phyloP scores from a whole-genome alignment of 2,888 invertebrate species.

The Pachycephus smyrnensis region DNA sequence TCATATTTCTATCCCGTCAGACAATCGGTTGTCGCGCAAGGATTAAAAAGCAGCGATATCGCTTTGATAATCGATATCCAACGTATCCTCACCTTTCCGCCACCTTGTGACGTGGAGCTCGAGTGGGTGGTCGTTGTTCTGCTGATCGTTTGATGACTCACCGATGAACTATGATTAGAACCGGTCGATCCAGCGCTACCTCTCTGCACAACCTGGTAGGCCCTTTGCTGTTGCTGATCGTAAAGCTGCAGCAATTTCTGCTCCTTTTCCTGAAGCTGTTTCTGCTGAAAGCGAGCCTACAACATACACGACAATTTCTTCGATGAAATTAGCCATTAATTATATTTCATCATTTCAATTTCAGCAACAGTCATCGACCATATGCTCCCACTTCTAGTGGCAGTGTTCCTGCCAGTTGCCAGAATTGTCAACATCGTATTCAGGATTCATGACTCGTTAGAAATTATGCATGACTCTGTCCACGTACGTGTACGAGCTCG shows the following conservation, averaged over 20 bases:
- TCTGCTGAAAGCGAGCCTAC: conserved; percentile 87
- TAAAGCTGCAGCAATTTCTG: conserved; percentile 79
- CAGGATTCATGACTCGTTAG: neutral
- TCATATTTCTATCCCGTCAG: neutral
- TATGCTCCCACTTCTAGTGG: neutral
- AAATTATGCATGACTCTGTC: neutral
- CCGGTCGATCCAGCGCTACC: conserved; percentile 69
- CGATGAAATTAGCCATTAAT: neutral
- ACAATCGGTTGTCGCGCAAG: neutral
- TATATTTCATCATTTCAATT: neutral
- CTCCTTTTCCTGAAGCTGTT: conserved; percentile 84
- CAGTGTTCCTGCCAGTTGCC: neutral
- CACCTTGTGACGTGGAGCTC: conserved; percentile 49
- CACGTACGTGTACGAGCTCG: neutral
- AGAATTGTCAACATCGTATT: neutral
- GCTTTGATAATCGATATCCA: neutral
- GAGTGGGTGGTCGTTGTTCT: conserved; percentile 47
- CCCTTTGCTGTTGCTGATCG: conserved; percentile 76
- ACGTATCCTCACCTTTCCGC: conserved; percentile 48
- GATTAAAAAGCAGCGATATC: neutral
- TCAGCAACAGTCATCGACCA: neutral
- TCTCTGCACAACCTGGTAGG: conserved; percentile 72
- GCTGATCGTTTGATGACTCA: conserved; percentile 48
- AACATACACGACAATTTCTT: conserved; percentile 36
- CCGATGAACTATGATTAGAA: conserved; percentile 49